Base-by-base conservation (phyloP, 1,140 invertebrate genomes). In the Platyura marginata region DNA sequence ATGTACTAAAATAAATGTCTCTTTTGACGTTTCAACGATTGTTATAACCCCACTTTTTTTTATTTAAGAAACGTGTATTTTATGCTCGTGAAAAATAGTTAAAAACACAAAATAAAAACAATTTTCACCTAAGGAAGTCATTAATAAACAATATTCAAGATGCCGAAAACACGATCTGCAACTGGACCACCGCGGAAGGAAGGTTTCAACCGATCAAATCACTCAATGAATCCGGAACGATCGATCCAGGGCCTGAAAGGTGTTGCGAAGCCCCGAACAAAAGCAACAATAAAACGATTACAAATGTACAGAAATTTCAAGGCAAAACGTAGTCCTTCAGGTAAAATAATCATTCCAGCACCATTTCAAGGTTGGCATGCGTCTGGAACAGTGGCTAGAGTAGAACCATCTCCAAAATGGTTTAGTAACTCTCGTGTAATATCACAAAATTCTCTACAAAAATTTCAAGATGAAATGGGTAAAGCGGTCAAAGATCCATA, bases 281-380 rank as follows among this genome's bases (percentile, higher is more conserved):
- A 86, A 64, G 75, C 79, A 2, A 98, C 95, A 0, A 98, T 98
- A 41, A 94, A 92, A 58, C 71, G 95, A 34, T 63, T 99, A 33
- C 86, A 93, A 59, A 97, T 97, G 91, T 99, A 99, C 65, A 80
- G 89, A 47, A 93, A 93, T 64, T 90, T 85, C 58, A 98, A 96
- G 68, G 75, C 95, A 5, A 93, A 91, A 59, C 74, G 94, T 44
- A 79, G 98, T 66, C 77, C 71, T 52, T 70, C 68, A 37, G 96
- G 96, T 22, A 89, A 95, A 71, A 96, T 99, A 38, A 67, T 96
- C 9, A 81, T 74, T 43, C 79, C 92, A 22, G 95, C 95, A 4
- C 92, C 94, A 2, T 99, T 47, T 19, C 88, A 98, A 77, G 81
- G 79, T 32, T 77, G 76, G 61, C 61, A 94, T 13, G 62, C 79